Percentiles rank a stretch among this genome's conserved stretches.
Evolutionary conservation across 2,888 invertebrate species (phyloP).

Genomic region (Nebria brevicollis): DNA sequence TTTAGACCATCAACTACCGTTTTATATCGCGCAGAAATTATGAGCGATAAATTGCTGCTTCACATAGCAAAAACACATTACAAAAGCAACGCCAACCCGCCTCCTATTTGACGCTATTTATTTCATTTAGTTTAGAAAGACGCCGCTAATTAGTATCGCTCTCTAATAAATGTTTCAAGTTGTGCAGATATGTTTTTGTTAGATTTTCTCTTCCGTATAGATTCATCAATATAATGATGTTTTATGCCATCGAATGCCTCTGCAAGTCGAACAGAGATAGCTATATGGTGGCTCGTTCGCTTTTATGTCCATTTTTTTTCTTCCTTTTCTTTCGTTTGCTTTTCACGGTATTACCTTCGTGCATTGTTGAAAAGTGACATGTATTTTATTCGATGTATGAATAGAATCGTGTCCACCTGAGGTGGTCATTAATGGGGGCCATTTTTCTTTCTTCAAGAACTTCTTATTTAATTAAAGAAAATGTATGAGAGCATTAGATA

Average conservation of each 20-base stretch:
- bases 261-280: background rate
- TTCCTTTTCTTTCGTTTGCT: background rate
- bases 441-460: background rate
- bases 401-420: background rate
- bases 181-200: background rate
- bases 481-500: background rate
- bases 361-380: background rate
- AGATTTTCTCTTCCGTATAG: background rate
- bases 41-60: too few relatives aligned
- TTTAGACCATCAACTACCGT: background rate
- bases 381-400: background rate
- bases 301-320: background rate
- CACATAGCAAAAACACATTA: too few relatives aligned
- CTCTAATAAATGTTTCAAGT: too few relatives aligned
- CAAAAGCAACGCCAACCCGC: too few relatives aligned
- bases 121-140: too few relatives aligned
- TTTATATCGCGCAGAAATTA: background rate
- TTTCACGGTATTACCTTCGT: background rate
- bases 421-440: background rate
- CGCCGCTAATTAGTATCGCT: too few relatives aligned
- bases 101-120: too few relatives aligned
- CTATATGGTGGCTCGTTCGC: background rate
- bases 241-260: background rate
- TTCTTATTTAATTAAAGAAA: background rate
- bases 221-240: background rate